Base-by-base conservation (phyloP, 2,888 invertebrate species). In the Folsomia candida region DNA sequence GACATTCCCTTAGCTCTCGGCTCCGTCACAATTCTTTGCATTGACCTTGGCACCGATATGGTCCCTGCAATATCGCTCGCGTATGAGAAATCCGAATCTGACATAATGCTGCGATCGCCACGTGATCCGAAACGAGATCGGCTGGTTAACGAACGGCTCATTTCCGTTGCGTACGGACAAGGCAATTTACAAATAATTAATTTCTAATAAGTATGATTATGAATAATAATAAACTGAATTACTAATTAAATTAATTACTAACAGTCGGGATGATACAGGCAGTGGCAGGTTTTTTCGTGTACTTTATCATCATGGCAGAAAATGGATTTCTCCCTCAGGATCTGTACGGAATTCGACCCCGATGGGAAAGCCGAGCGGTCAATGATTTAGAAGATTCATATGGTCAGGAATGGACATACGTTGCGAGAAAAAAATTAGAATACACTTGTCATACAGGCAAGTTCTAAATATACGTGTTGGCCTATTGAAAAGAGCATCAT, bases 201-300 rank as follows among this genome's bases (percentile, higher is more conserved):
- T 47, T 47, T 47, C 11, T n/a, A n/a, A n/a, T n/a, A n/a, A n/a
- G n/a, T n/a, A n/a, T n/a, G n/a, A n/a, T n/a, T n/a, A n/a, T n/a
- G n/a, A n/a, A n/a, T n/a, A n/a, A n/a, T n/a, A n/a, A n/a, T n/a
- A n/a, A n/a, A n/a, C n/a, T n/a, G n/a, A n/a, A n/a, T n/a, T n/a
- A n/a, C n/a, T n/a, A n/a, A n/a, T n/a, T n/a, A n/a, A n/a, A n/a
- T n/a, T n/a, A n/a, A n/a, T n/a, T n/a, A n/a, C n/a, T n/a, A n/a
- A n/a, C n/a, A 86, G 98, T 99, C 85, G 99, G 99, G 82, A 97
- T 98, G 96, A 98, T 99, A 85, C 98, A 99, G 88, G 98, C 98
- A 64, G 93, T 95, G 6, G 97, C 97, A 79, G 99, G 98, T 28
- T 99, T 99, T 91, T 99, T 97, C 87, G 94, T 95, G 68, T 99